These are phyloP conservation scores for Phengaris alcon DNA, from an alignment of 2,888 invertebrate genomes.

Conservation along the genomic window DNA sequence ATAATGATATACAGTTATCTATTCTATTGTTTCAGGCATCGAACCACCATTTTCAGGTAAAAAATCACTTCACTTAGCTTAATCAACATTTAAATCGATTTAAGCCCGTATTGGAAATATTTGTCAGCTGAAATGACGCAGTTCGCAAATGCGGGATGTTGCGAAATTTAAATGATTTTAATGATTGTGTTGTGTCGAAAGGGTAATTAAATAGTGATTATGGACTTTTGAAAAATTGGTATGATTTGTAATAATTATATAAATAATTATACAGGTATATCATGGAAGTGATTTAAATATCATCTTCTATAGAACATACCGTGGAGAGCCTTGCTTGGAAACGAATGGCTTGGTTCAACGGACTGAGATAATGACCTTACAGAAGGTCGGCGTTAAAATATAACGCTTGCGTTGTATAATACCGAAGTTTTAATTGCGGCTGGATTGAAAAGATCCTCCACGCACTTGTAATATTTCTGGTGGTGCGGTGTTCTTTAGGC, in stretches of 20 bases:
- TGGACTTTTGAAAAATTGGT: background rate
- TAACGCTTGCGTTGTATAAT: too few relatives aligned
- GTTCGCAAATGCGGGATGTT: background rate
- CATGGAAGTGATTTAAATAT: too few relatives aligned
- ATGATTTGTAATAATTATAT: background rate
- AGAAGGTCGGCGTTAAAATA: too few relatives aligned
- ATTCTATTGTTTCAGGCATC: slow-evolving; percentile 42
- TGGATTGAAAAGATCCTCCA: too few relatives aligned
- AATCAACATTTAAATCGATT: slow-evolving; percentile 5
- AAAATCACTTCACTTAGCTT: slow-evolving; percentile 4
- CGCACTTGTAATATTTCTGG: too few relatives aligned
- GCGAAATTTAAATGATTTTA: slow-evolving; percentile 4
- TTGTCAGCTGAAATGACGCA: slow-evolving; percentile 11
- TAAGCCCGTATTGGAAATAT: slow-evolving; percentile 19
- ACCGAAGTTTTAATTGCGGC: too few relatives aligned
- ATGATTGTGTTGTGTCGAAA: slow-evolving; percentile 3
- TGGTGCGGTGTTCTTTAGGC: too few relatives aligned
- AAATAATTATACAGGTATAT: background rate
- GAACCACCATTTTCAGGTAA: slow-evolving; percentile 42
- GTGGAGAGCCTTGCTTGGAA: too few relatives aligned
- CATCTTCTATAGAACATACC: too few relatives aligned
- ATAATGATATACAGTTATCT: background rate
- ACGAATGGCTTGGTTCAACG: too few relatives aligned
- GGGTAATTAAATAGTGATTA: slow-evolving; percentile 11
- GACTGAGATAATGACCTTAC: too few relatives aligned